Evolutionary conservation across 2,888 invertebrate genomes (phyloP).

Genomic region (Xanthorhoe spadicearia): DNA sequence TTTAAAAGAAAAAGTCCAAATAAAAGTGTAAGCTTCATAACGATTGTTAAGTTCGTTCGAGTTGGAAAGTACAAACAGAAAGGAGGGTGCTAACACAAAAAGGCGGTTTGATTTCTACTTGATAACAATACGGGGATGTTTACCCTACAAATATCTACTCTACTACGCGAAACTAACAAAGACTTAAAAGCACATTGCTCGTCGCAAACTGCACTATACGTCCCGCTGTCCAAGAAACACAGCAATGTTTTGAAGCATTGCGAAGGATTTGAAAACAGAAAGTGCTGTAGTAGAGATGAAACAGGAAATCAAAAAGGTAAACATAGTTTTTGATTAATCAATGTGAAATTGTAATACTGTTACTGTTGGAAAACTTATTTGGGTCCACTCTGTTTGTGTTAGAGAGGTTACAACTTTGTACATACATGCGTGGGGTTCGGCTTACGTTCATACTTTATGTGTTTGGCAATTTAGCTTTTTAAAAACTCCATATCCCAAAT

Average conservation of each 20-base stretch:
- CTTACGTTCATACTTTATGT: neutral
- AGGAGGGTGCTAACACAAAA: constrained; percentile 67
- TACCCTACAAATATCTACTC: constrained; percentile 25
- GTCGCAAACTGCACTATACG: neutral
- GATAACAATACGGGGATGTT: constrained; percentile 67
- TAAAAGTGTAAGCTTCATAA: constrained; percentile 28
- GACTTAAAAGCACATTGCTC: constrained; percentile 20
- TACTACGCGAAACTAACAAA: neutral
- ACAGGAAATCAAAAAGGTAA: constrained; percentile 66
- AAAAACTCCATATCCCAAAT: neutral
- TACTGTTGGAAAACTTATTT: constrained; percentile 37
- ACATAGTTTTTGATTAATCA: constrained; percentile 73
- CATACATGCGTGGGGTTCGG: neutral
- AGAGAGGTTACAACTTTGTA: neutral
- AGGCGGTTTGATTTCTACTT: constrained; percentile 70
- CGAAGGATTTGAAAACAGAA: constrained; percentile 21
- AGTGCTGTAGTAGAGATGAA: constrained; percentile 28
- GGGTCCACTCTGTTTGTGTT: constrained; percentile 27
- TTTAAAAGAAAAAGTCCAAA: constrained; percentile 26
- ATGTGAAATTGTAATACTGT: constrained; percentile 58
- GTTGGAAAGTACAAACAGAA: constrained; percentile 50
- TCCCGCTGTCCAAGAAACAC: neutral
- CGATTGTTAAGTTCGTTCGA: constrained; percentile 39
- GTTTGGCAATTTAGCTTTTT: neutral
- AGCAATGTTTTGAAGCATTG: constrained; percentile 18